A percentile compares a stretch with the other conserved stretches of the same genome.
These are phyloP conservation scores for Xanthorhoe designata DNA, from an alignment of 2,888 invertebrate genomes.

Conservation along the genomic window DNA sequence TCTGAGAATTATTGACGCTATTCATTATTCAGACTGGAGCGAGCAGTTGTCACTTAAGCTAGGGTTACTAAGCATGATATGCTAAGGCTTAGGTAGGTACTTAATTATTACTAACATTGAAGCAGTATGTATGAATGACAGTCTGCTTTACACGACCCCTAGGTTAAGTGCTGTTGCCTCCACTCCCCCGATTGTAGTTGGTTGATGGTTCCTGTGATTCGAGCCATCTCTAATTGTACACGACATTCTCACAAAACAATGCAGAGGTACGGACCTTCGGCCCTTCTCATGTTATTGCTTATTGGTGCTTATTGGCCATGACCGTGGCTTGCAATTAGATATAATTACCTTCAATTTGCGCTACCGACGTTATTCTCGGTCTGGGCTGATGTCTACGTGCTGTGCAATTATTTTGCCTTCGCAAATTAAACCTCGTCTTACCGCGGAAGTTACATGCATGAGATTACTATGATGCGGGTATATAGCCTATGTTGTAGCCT, in stretches of 20 bases:
- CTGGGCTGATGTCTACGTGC: conserved; percentile 66
- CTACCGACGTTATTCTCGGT: conserved; percentile 75
- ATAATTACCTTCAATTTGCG: conserved; percentile 84
- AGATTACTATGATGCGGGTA: conserved; percentile 39
- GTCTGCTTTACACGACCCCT: not conserved
- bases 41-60: not conserved
- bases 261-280: conserved; percentile 62
- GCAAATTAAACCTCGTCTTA: conserved; percentile 67
- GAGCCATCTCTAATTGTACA: conserved; percentile 37
- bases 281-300: conserved; percentile 78
- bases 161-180: conserved; percentile 8
- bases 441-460: conserved; percentile 58
- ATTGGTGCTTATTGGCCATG: conserved; percentile 85
- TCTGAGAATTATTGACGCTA: conserved; percentile 29
- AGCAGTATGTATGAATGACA: not conserved
- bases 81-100: not conserved
- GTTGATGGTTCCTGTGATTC: conserved; percentile 28
- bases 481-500: not conserved
- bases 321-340: conserved; percentile 82
- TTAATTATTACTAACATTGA: not conserved
- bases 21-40: conserved; percentile 1
- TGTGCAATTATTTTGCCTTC: conserved; percentile 72
- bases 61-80: not conserved
- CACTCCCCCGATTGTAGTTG: conserved; percentile 26
- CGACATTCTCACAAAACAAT: conserved; percentile 43